Percentiles rank a stretch among this genome's conserved stretches.
These are phyloP conservation scores for Atlantisia rogersi DNA, from an alignment of 2,113 vertebrate species.

Conservation along the genomic window DNA sequence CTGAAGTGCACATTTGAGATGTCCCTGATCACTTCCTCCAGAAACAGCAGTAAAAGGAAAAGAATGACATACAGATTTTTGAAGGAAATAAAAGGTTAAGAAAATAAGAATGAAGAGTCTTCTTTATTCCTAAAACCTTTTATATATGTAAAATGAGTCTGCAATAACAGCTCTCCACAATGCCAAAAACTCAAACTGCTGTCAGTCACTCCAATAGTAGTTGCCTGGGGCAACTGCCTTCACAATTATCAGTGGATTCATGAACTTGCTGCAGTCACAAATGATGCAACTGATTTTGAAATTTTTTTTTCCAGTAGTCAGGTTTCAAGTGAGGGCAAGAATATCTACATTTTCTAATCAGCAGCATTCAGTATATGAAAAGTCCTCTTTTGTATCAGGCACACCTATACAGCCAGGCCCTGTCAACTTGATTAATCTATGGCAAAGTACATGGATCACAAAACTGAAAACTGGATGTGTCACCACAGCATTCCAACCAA, in stretches of 20 bases:
- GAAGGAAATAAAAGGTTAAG: constrained; percentile 2
- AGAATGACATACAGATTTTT: neutral
- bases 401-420: neutral
- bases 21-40: neutral
- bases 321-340: neutral
- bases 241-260: constrained; percentile 23
- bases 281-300: neutral
- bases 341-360: neutral
- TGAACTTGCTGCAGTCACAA: neutral
- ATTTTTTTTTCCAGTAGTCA: neutral
- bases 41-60: neutral
- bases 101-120: neutral
- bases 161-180: neutral
- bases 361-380: neutral
- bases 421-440: neutral
- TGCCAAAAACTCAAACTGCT: neutral
- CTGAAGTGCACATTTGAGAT: constrained; percentile 2
- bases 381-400: neutral
- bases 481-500: neutral
- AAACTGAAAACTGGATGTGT: neutral
- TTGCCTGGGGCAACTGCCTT: constrained; percentile 44
- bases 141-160: neutral
- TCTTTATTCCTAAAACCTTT: neutral
- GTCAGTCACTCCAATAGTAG: constrained; percentile 1
- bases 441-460: neutral